Conservation (phyloP, 2,113 vertebrate genomes). For the Myxocyprinus asiaticus region DNA sequence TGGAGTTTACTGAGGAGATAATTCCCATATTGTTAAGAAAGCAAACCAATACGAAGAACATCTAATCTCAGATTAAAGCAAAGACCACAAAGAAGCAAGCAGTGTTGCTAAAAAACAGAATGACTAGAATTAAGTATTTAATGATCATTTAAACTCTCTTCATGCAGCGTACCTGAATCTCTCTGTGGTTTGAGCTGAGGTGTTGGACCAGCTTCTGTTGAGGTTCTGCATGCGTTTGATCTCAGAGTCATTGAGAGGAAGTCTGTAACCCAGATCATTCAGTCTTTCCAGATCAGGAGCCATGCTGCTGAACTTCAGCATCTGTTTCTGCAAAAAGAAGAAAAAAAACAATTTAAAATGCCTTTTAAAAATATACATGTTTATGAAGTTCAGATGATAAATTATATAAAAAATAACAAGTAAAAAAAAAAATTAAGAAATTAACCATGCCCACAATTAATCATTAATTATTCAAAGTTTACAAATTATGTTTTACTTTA, state of each 20-base stretch:
- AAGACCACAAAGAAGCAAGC: too few species aligned
- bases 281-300: constrained; percentile 87
- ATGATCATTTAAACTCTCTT: not conserved
- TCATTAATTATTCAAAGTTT: too few species aligned
- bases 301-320: constrained; percentile 94
- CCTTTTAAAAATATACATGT: too few species aligned
- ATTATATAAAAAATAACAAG: too few species aligned
- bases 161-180: constrained; percentile 85
- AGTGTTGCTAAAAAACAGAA: not conserved
- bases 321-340: constrained; percentile 77
- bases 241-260: constrained; percentile 91
- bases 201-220: constrained; percentile 87
- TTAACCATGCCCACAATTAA: too few species aligned
- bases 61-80: too few species aligned
- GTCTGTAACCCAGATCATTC: constrained; percentile 91
- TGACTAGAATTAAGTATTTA: not conserved
- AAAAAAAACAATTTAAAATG: not conserved
- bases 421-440: too few species aligned
- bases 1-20: constrained; percentile 86
- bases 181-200: constrained; percentile 90
- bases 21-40: not conserved
- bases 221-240: constrained; percentile 94
- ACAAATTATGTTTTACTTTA: too few species aligned
- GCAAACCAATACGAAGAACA: too few species aligned
- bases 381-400: too few species aligned